Evolutionary conservation across 1,140 invertebrate genomes (phyloP).

Genomic region (Papilio dardanus): DNA sequence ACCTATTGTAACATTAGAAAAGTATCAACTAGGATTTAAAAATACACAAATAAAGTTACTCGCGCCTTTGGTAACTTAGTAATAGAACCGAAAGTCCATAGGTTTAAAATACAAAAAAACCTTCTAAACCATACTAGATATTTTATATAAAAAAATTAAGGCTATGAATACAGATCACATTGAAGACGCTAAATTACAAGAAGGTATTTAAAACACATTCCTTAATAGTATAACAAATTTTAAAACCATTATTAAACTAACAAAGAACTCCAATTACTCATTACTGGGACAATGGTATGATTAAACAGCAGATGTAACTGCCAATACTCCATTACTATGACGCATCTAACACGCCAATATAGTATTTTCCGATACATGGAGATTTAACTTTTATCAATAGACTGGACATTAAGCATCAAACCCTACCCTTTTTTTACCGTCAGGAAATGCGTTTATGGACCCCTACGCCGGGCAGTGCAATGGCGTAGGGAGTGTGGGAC

Average conservation of each 20-base stretch:
- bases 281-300: constrained; percentile 3
- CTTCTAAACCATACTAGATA: neutral
- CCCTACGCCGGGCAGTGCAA: too few relatives aligned
- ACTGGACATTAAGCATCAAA: too few relatives aligned
- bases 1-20: too few relatives aligned
- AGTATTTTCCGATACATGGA: neutral
- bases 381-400: too few relatives aligned
- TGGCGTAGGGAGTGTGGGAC: too few relatives aligned
- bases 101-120: neutral
- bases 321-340: constrained; percentile 4
- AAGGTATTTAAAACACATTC: neutral
- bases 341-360: neutral
- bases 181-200: neutral
- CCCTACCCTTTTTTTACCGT: too few relatives aligned
- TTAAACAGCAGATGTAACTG: neutral
- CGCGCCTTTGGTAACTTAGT: too few relatives aligned
- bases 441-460: too few relatives aligned
- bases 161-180: neutral
- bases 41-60: too few relatives aligned
- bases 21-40: too few relatives aligned
- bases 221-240: neutral
- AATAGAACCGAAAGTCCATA: too few relatives aligned
- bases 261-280: constrained; percentile 9
- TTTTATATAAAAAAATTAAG: neutral
- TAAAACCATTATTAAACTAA: neutral